Evolutionary conservation across 2,888 invertebrate species (phyloP), one percentile per base, ranked within the genome.

Genomic region (Drosophila dives): DNA sequence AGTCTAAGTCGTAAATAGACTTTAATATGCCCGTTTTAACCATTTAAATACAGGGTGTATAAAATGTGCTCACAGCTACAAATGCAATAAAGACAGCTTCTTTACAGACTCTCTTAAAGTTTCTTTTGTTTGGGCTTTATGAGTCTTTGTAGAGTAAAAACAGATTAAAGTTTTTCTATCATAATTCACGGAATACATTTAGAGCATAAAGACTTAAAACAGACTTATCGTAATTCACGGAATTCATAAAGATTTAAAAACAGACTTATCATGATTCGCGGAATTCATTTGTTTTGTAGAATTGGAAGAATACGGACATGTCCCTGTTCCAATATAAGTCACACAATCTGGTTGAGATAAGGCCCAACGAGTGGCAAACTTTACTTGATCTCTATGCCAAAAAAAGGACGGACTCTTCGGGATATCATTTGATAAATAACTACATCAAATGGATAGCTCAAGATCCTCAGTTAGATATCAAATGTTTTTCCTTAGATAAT

Each of bases 401-500:
- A 5, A 80, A 64, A 12, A 82, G 66, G 17, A 66, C 53, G 2
- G 67, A 75, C 36, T 53, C 87, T 0, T 67, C 51, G 12, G 82
- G 87, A 11, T 92, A 77, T 67, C 72, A 77, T 65, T 50, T 79
- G 26, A 70, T 92, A 11, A 81, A 86, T 32, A 90, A 80, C 50
- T 90, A 80, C 49, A 86, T 91, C 3, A 70, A 86, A 23, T 92
- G 91, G 91, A 50, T 73, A 10, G 64, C 75, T 3, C 68, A 84
- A 50, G 74, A 90, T 4, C 80, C 86, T 0, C 54, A 80, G 3
- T 34, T 84, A 2, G 42, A 45, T 15, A 12, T 2, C 45, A 45
- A 45, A 12, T 40, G 4, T n/a, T 90, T 79, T 38, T 84, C 92
- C 1, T 72, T 92, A 0, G 91, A 93, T 48, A 90, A 80, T 2